Evolutionary conservation across 2,113 vertebrate species (phyloP).

Genomic region (Galemys pyrenaicus): DNA sequence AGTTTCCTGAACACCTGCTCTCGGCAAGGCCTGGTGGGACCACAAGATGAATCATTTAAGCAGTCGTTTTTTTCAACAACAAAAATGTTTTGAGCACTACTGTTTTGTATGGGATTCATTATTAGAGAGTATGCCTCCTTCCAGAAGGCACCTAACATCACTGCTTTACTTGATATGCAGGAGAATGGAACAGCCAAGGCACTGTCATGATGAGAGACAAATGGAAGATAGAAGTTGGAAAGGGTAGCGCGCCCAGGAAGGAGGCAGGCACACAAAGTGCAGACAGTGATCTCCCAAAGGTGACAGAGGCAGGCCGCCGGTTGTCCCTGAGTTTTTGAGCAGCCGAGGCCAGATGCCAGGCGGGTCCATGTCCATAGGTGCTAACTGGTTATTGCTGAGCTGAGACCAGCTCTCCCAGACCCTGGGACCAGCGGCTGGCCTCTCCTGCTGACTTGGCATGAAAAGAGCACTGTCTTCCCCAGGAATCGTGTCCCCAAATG

Average conservation of each 20-base stretch:
- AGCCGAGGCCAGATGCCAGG: neutral
- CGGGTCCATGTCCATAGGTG: neutral
- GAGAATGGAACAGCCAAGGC: neutral
- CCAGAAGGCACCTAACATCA: slow-evolving; percentile 5
- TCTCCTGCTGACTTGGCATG: neutral
- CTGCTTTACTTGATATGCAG: neutral
- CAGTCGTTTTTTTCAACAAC: slow-evolving; percentile 18
- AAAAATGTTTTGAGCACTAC: neutral
- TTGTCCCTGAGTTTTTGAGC: neutral
- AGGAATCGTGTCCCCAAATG: neutral
- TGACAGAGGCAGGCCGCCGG: neutral
- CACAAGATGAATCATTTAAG: slow-evolving; percentile 63
- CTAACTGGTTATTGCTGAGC: neutral
- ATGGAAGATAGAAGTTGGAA: neutral
- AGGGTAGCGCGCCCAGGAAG: neutral
- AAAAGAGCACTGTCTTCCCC: neutral
- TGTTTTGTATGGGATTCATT: neutral
- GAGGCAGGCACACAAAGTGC: neutral
- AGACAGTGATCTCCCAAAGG: neutral
- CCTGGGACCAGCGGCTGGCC: neutral
- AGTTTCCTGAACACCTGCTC: slow-evolving; percentile 74
- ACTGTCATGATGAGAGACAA: neutral
- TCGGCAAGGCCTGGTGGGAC: neutral
- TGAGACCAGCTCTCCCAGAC: neutral
- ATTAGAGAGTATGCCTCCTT: slow-evolving; percentile 35